Evolutionary conservation across 1,140 invertebrate species (phyloP).

Genomic region (Rhynchophorus ferrugineus): DNA sequence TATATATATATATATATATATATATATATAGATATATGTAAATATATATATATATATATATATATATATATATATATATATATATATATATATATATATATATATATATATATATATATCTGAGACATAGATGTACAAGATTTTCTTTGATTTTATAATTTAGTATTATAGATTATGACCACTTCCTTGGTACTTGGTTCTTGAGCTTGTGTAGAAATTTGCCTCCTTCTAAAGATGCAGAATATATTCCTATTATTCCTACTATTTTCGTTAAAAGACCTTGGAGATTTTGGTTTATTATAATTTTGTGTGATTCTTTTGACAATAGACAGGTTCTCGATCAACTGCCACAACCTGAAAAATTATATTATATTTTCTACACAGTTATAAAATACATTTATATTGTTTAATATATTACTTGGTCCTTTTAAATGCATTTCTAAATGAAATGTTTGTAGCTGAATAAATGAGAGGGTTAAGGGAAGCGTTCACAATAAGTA

Average conservation of each 20-base stretch:
- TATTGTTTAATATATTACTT: slow-evolving; percentile 5
- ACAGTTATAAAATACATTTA: neutral
- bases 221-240: slow-evolving; percentile 9
- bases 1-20: too few relatives aligned
- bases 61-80: too few relatives aligned
- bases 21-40: too few relatives aligned
- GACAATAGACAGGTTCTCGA: neutral
- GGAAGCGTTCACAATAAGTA: slow-evolving; percentile 62
- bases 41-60: too few relatives aligned
- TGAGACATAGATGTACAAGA: too few relatives aligned
- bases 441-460: slow-evolving; percentile 59
- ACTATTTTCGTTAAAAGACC: neutral
- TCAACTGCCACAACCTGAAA: slow-evolving; percentile 13
- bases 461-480: slow-evolving; percentile 70
- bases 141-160: slow-evolving; percentile 14
- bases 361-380: neutral
- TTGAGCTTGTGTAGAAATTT: slow-evolving; percentile 1
- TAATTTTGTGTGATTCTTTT: neutral
- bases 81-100: too few relatives aligned
- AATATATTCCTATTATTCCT: slow-evolving; percentile 8
- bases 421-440: slow-evolving; percentile 44
- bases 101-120: too few relatives aligned
- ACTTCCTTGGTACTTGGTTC: slow-evolving; percentile 14
- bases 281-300: slow-evolving; percentile 2
- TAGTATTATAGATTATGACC: slow-evolving; percentile 6